These are phyloP conservation scores for mouse (Mus musculus) DNA, from an alignment of 2,113 vertebrate species.

Conservation along the genomic window GRCm39 chr12:35541001-35541500, in stretches of 20 bases:
- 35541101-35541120: not conserved
- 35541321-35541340: not conserved
- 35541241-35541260: too few relatives aligned
- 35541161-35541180: not conserved
- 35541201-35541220: not conserved
- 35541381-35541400: not conserved
- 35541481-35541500: not conserved
- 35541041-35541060: not conserved
- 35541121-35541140: not conserved
- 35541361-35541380: conserved; percentile 22
- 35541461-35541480: not conserved
- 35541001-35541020: not conserved
- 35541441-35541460: not conserved
- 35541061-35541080: not conserved
- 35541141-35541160: not conserved
- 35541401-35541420: not conserved
- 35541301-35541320: not conserved
- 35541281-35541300: not conserved
- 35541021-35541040: not conserved
- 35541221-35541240: not conserved
- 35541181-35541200: not conserved
- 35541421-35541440: not conserved
- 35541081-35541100: not conserved
- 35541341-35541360: not conserved
- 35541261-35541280: not conserved